These are phyloP conservation scores for Portevinia maculata DNA, from an alignment of 2,888 invertebrate genomes.

Conservation along the genomic window DNA sequence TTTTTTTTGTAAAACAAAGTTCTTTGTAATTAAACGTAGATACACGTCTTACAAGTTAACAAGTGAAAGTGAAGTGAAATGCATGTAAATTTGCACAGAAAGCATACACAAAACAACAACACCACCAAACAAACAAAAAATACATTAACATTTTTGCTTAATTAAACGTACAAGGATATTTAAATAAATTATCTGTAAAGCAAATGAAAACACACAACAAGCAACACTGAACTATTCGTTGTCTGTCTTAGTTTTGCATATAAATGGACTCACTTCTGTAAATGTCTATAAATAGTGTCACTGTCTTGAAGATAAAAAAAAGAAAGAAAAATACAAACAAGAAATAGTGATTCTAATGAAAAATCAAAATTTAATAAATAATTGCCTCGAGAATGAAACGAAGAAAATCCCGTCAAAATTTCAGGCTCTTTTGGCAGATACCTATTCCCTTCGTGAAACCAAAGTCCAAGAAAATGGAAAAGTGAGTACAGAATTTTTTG, in stretches of 20 bases:
- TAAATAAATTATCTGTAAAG: neutral
- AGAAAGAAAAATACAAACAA: constrained; percentile 1
- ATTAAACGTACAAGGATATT: constrained; percentile 11
- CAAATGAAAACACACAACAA: constrained; percentile 1
- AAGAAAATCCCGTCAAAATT: constrained; percentile 76
- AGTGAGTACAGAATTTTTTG: constrained; percentile 84
- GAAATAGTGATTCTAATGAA: constrained; percentile 7
- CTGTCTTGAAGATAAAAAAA: constrained; percentile 15
- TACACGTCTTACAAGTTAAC: constrained; percentile 5
- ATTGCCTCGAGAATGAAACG: constrained; percentile 72
- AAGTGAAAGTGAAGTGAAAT: neutral
- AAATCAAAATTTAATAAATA: neutral
- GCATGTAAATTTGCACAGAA: constrained; percentile 16
- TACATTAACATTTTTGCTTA: constrained; percentile 12
- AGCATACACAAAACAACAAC: neutral
- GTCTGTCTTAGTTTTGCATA: neutral
- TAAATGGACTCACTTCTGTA: constrained; percentile 8
- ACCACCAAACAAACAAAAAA: neutral
- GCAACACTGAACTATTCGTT: neutral
- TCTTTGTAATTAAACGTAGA: constrained; percentile 13
- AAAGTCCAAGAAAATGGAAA: constrained; percentile 94
- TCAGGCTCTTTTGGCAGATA: constrained; percentile 86
- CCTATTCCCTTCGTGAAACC: constrained; percentile 84
- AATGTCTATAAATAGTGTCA: constrained; percentile 19
- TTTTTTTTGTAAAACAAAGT: neutral